Evolutionary conservation across 2,113 vertebrate species (phyloP).

Genomic region (Bufo bufo): DNA sequence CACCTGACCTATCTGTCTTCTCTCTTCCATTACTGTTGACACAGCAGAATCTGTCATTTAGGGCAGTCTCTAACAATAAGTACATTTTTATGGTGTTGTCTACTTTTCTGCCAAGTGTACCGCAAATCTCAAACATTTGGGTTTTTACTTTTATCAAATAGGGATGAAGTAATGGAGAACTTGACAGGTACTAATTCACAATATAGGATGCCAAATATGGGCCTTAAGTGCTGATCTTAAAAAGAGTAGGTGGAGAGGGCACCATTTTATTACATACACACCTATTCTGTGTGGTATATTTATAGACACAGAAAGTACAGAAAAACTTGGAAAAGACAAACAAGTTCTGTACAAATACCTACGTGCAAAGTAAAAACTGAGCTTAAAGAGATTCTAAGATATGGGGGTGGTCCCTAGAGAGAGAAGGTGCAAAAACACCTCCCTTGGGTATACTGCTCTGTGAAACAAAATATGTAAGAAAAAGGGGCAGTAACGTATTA

Average conservation of each 20-base stretch:
- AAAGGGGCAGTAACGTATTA: no score
- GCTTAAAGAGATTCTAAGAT: no score
- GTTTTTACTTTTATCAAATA: neutral
- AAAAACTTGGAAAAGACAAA: no score
- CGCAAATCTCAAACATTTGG: slow-evolving; percentile 15
- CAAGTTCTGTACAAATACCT: no score
- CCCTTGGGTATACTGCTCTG: no score
- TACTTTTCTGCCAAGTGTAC: slow-evolving; percentile 5
- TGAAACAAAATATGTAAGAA: no score
- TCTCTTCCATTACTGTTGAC: slow-evolving; percentile 26
- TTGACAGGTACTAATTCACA: neutral
- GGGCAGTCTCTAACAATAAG: neutral
- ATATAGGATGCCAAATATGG: neutral
- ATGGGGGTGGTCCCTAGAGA: no score
- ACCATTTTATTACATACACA: neutral
- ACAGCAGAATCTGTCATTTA: slow-evolving; percentile 26
- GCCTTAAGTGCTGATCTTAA: neutral
- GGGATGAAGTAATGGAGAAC: neutral
- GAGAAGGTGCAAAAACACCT: no score
- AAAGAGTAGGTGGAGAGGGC: no score
- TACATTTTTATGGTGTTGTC: slow-evolving; percentile 37
- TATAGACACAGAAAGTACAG: no score
- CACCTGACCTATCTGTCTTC: slow-evolving; percentile 1
- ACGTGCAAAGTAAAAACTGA: no score
- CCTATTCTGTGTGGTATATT: neutral